Base-by-base conservation (phyloP, 1,140 invertebrate species). In the Drosophila pseudoananassae region DNA sequence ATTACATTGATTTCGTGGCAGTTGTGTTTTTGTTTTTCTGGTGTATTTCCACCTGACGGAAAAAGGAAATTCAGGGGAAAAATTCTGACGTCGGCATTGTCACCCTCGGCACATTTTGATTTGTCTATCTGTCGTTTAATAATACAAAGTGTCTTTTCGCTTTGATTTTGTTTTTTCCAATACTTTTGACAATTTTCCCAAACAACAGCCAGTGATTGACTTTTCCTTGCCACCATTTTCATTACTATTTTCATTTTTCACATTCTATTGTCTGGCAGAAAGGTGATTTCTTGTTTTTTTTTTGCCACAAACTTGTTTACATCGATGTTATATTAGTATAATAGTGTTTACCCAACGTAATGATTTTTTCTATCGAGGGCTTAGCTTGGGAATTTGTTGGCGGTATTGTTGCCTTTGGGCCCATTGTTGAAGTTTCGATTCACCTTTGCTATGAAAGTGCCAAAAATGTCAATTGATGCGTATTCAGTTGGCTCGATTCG, bases 201-300 rank as follows among this genome's bases (percentile, higher is more conserved):
- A 66, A 73, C 72, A 80, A 77, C 61, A 72, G 60, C 53, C 43
- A 53, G 51, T 70, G 82, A 85, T 82, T 82, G 78, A 82, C 78
- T 76, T 78, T 78, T 64, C 31, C 74, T 70, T 52, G 80, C 46
- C 65, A 58, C 60, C 63, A 83, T 84, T 83, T 83, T 79, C 80
- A 76, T 78, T 84, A 83, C 77, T 82, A 83, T 76, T 76, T 76
- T 59, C 71, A 76, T 84, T 85, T 81, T 77, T 56, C 71, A 61
- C 73, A 50, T 69, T 20, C 29, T 56, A 31, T 56, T 57, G 73
- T 59, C 31, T 6, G 38, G 4, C 38, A 17, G n/a, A 12, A 36
- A 36, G 10, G 33, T 50, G 38, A n/a, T 40, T 20, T 29, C 14
- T 47, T 27, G n/a, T 10, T 43, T 40, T 5, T 43, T 43, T 38